Conservation (phyloP, 23 tunicate species). For the Halocynthia aurantium region DNA sequence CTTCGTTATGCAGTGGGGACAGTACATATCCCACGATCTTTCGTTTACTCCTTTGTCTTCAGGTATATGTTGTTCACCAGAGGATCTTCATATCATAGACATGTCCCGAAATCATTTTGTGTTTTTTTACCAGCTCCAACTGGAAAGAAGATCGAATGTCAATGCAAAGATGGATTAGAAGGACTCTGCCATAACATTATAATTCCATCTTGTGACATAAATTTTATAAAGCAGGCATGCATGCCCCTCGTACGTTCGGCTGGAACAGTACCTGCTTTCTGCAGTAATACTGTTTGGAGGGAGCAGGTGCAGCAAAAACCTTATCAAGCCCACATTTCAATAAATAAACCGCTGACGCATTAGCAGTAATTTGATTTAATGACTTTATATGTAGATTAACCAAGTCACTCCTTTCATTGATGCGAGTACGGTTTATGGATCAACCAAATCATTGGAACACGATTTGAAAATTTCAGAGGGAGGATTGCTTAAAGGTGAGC, state of each 20-base stretch:
- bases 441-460: background rate
- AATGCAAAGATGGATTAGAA: background rate
- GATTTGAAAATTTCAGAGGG: background rate
- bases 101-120: background rate
- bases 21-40: constrained; percentile 6
- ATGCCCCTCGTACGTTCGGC: constrained; percentile 1
- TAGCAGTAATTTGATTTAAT: background rate
- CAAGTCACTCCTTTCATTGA: constrained; percentile 49
- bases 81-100: background rate
- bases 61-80: background rate
- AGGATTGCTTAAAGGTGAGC: no score
- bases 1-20: background rate
- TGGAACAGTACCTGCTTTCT: background rate
- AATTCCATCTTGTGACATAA: background rate
- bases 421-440: constrained; percentile 70
- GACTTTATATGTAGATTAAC: constrained; percentile 34
- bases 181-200: background rate
- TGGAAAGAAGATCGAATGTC: background rate
- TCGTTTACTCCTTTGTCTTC: constrained; percentile 3
- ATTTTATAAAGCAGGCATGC: background rate
- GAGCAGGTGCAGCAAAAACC: constrained; percentile 2
- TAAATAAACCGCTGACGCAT: background rate
- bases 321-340: background rate
- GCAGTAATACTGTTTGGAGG: background rate
- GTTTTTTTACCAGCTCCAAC: background rate